These are phyloP conservation scores for Prionace glauca DNA, from an alignment of 2,797 vertebrate species.

Conservation along the genomic window DNA sequence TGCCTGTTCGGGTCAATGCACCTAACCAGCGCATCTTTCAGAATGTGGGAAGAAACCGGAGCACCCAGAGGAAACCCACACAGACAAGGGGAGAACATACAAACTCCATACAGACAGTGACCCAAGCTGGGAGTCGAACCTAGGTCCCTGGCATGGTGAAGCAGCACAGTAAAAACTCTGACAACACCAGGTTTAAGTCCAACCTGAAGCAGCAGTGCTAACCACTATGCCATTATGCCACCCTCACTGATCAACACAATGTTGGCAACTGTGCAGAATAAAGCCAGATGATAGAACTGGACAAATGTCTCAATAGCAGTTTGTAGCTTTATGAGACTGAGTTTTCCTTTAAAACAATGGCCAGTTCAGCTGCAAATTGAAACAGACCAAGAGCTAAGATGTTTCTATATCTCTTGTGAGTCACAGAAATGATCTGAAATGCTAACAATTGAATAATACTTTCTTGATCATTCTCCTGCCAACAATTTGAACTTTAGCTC, in stretches of 20 bases:
- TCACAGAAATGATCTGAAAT: constrained; percentile 6
- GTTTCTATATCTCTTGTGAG: neutral
- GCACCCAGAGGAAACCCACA: too few relatives aligned
- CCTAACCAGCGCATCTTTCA: too few relatives aligned
- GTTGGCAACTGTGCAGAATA: neutral
- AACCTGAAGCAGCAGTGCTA: too few relatives aligned
- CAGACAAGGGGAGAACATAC: too few relatives aligned
- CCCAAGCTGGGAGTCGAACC: too few relatives aligned
- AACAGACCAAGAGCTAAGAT: neutral
- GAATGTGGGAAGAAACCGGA: too few relatives aligned
- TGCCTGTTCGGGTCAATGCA: too few relatives aligned
- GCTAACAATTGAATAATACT: neutral
- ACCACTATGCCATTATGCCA: too few relatives aligned
- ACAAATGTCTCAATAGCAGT: neutral
- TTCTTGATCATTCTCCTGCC: neutral
- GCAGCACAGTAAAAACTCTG: too few relatives aligned
- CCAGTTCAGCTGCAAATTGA: neutral
- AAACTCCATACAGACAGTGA: too few relatives aligned
- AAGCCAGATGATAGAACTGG: neutral
- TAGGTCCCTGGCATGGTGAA: too few relatives aligned
- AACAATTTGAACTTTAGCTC: neutral
- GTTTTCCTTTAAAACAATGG: neutral
- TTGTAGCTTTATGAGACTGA: neutral
- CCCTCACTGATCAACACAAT: neutral
- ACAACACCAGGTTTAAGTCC: too few relatives aligned